Conservation (phyloP, 1,140 invertebrate genomes). For the Cephus cinctus region DNA sequence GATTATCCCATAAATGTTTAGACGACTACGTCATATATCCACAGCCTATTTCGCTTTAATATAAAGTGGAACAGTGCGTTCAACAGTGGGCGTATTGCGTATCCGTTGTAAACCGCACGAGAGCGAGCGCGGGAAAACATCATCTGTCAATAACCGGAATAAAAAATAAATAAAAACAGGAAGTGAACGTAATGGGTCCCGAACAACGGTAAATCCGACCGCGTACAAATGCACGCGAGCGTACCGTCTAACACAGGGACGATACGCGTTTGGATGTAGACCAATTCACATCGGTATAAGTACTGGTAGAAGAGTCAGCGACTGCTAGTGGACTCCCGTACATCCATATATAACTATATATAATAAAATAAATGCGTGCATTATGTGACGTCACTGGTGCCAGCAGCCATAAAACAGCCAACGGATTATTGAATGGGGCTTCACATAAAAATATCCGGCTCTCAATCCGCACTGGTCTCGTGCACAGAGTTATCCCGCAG, state of each 20-base stretch:
- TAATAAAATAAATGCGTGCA: constrained; percentile 34
- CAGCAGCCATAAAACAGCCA: constrained; percentile 46
- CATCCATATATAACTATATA: too few relatives aligned
- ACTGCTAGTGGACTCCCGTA: too few relatives aligned
- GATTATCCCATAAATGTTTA: too few relatives aligned
- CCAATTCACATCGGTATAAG: too few relatives aligned
- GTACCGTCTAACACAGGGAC: background rate
- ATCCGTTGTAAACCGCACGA: constrained; percentile 25
- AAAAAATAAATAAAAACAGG: constrained; percentile 21
- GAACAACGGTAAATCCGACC: background rate
- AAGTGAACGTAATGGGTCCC: constrained; percentile 6
- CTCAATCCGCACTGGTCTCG: constrained; percentile 34
- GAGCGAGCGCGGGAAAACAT: constrained; percentile 27
- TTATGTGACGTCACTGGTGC: constrained; percentile 33
- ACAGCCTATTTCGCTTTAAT: too few relatives aligned
- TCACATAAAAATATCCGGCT: constrained; percentile 48
- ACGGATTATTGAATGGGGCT: constrained; percentile 46
- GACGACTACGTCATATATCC: too few relatives aligned
- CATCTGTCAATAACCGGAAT: constrained; percentile 35
- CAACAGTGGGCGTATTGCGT: constrained; percentile 17
- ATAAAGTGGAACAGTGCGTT: too few relatives aligned
- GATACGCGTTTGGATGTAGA: too few relatives aligned
- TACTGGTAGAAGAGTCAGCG: too few relatives aligned
- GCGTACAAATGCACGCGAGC: constrained; percentile 14
- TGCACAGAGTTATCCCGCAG: background rate